Evolutionary conservation across 2,888 invertebrate genomes (phyloP), one percentile per base, ranked within the genome.

Genomic region (Venusia cambrica): DNA sequence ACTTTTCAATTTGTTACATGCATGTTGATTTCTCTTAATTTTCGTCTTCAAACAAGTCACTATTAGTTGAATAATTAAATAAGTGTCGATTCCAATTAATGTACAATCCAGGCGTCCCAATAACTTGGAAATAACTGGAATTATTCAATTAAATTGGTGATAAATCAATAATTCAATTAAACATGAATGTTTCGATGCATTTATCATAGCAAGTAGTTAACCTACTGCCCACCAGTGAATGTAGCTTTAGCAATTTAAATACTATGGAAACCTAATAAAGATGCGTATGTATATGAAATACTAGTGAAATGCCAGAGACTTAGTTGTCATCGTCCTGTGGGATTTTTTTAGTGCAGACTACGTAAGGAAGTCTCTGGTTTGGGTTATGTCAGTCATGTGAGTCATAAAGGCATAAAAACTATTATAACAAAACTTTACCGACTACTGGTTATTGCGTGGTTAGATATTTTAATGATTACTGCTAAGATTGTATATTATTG

Each of bases 131-230:
- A 67, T 38, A 20, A 25, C 31, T 40, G 7, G 30, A 40, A 62
- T 65, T 62, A 49, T 58, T 52, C 57, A 67, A 69, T 63, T 62
- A 67, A 64, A 64, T 48, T 51, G 55, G 57, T 51, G 45, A 52
- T 73, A 68, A 73, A 72, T 76, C 75, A 75, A 67, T 37, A 42
- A 40, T 46, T 77, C 75, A 75, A 79, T 78, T 45, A 74, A 74
- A 53, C 62, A 66, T 74, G 54, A 69, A 60, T 67, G 63, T 61
- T 61, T 46, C 34, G 57, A 46, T 35, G 56, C 60, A 68, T 77
- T 70, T 69, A 76, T 75, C 74, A 70, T 58, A 38, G 38, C 35
- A 37, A 40, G 48, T 64, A 67, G 66, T 67, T 55, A 60, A 57
- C 36, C 48, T 25, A 44, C 31, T 37, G 36, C 18, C 37, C 29